These are phyloP conservation scores for Centruroides vittatus DNA, from an alignment of 1,140 invertebrate species.

Conservation along the genomic window DNA sequence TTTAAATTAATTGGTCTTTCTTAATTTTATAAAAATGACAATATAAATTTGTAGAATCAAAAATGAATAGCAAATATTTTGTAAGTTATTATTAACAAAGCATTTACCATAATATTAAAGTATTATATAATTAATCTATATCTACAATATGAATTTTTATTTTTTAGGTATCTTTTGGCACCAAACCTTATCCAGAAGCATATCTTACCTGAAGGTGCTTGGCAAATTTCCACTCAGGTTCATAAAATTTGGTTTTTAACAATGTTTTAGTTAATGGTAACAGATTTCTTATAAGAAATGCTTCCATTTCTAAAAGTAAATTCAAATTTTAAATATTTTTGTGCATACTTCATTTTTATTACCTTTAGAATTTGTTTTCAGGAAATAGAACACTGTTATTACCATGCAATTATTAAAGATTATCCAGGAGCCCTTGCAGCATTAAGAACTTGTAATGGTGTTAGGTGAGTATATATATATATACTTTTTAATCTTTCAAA, in stretches of 20 bases:
- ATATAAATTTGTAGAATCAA: too few relatives aligned
- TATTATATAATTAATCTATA: too few relatives aligned
- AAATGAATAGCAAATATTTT: too few relatives aligned
- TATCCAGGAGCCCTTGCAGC: conserved; percentile 91
- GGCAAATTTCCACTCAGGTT: conserved; percentile 46
- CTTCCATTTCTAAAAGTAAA: neutral
- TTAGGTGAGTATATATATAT: conserved; percentile 61
- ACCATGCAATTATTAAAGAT: conserved; percentile 81
- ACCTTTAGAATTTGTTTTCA: conserved; percentile 33
- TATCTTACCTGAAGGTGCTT: conserved; percentile 50
- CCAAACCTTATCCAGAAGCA: conserved; percentile 69
- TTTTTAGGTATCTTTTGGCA: conserved; percentile 26
- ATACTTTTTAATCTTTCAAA: conserved; percentile 42
- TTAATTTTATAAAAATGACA: too few relatives aligned
- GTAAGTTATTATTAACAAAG: too few relatives aligned
- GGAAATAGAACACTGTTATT: conserved; percentile 93
- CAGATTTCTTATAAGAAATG: neutral
- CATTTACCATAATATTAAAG: too few relatives aligned
- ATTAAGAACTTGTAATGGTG: conserved; percentile 92
- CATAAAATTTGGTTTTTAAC: neutral
- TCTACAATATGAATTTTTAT: neutral
- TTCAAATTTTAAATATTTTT: neutral
- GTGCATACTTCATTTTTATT: neutral
- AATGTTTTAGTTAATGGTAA: neutral
- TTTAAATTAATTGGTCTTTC: too few relatives aligned